Evolutionary conservation across 2,888 invertebrate genomes (phyloP).

Genomic region (Drosophila pseudotakahashii): DNA sequence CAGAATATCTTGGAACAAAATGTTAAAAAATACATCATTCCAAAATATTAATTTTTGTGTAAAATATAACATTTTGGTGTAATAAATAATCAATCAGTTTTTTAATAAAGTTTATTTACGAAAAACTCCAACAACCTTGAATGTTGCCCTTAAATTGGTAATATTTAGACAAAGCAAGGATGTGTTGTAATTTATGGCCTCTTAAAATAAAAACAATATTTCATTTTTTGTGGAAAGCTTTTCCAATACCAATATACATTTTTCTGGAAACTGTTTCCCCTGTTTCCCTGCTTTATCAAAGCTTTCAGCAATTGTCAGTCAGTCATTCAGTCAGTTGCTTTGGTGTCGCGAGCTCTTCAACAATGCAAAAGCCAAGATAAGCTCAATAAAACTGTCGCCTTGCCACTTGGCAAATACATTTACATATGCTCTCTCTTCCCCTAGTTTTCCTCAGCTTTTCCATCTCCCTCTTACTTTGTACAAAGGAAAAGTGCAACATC

Average conservation of each 20-base stretch:
- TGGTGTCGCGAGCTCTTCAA: constrained; percentile 29
- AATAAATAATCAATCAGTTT: too few species aligned
- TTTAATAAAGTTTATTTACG: too few species aligned
- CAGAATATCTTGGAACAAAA: background rate
- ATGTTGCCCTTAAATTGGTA: too few species aligned
- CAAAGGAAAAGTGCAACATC: constrained; percentile 71
- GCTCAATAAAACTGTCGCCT: constrained; percentile 77
- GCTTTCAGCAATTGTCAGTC: constrained; percentile 18
- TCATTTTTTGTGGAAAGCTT: background rate
- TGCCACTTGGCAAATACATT: constrained; percentile 75
- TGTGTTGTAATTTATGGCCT: too few species aligned
- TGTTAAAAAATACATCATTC: background rate
- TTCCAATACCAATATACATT: background rate
- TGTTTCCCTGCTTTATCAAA: background rate
- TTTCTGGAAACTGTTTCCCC: background rate
- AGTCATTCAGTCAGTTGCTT: constrained; percentile 29
- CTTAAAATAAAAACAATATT: background rate
- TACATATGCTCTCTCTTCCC: constrained; percentile 53
- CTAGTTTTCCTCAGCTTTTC: background rate
- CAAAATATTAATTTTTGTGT: too few species aligned
- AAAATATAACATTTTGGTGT: too few species aligned
- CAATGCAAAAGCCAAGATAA: constrained; percentile 61
- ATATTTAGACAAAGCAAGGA: too few species aligned
- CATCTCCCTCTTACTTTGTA: constrained; percentile 14
- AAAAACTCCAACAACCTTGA: too few species aligned